Evolutionary conservation across 1,140 invertebrate genomes (phyloP).

Genomic region (Phenacoccus solenopsis): DNA sequence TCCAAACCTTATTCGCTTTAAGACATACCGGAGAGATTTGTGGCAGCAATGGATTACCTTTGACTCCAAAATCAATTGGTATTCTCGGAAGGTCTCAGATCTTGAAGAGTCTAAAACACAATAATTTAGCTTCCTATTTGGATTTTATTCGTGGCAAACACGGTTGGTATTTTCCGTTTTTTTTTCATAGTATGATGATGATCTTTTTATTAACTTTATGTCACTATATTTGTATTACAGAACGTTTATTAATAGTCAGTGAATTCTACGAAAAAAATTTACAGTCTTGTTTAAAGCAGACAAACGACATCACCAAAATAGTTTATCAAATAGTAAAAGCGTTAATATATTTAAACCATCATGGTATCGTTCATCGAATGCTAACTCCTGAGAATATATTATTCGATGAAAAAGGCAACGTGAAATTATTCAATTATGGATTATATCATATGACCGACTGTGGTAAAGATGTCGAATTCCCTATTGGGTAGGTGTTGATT

Average conservation of each 20-base stretch:
- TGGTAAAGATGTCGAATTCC: conserved; percentile 77
- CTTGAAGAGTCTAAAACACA: conserved; percentile 65
- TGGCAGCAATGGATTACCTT: conserved; percentile 85
- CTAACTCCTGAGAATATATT: conserved; percentile 74
- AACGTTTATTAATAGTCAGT: neutral
- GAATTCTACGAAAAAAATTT: neutral
- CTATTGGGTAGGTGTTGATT: conserved; percentile 57
- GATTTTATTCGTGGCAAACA: conserved; percentile 88
- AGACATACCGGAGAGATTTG: conserved; percentile 82
- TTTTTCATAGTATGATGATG: too few relatives aligned
- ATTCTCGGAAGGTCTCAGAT: conserved; percentile 80
- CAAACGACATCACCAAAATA: neutral
- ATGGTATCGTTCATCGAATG: conserved; percentile 64
- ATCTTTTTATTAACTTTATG: too few relatives aligned
- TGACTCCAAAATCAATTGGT: conserved; percentile 91
- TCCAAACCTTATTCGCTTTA: conserved; percentile 79
- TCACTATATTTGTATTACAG: neutral
- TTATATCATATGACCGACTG: conserved; percentile 79
- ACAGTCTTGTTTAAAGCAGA: neutral
- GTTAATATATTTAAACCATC: conserved; percentile 56
- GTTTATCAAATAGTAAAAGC: conserved; percentile 53
- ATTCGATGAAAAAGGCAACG: conserved; percentile 50
- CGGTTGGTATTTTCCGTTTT: conserved; percentile 44
- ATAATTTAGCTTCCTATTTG: conserved; percentile 74
- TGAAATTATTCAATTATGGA: conserved; percentile 87